phyloP scores from a whole-genome alignment of 2,113 vertebrate genomes.

The Hystrix brachyura region DNA sequence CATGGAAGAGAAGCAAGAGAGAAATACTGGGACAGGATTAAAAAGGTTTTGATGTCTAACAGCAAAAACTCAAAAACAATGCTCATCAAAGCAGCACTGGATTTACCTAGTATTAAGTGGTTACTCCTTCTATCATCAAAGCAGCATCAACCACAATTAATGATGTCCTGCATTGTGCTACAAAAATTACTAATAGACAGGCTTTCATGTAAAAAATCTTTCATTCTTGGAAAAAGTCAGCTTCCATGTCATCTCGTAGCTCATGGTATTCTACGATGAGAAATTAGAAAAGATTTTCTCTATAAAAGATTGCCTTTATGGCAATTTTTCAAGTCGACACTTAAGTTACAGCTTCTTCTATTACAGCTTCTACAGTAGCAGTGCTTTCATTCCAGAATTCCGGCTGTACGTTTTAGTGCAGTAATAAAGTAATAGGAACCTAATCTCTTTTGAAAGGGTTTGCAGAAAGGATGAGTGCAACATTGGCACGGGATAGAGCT shows the following conservation, averaged over 20 bases:
- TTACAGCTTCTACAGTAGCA: conserved; percentile 61
- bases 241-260: neutral
- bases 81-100: neutral
- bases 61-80: conserved; percentile 36
- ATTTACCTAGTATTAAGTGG: conserved; percentile 28
- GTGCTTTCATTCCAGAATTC: conserved; percentile 69
- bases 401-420: conserved; percentile 70
- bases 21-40: neutral
- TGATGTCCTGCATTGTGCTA: neutral
- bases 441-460: conserved; percentile 74
- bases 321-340: conserved; percentile 69
- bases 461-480: conserved; percentile 62
- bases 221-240: conserved; percentile 43
- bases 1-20: neutral
- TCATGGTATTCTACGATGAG: conserved; percentile 51
- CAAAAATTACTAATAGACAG: neutral
- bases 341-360: conserved; percentile 69
- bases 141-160: conserved; percentile 55
- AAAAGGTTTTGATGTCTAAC: conserved; percentile 1
- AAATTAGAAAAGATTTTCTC: conserved; percentile 75
- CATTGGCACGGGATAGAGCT: conserved; percentile 46
- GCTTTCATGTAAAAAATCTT: conserved; percentile 26
- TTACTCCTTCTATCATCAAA: conserved; percentile 44
- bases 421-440: conserved; percentile 81
- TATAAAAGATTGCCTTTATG: conserved; percentile 62